Percentiles rank a stretch among this genome's conserved stretches.
phyloP scores from a whole-genome alignment of 2,113 vertebrate genomes.

The Suncus etruscus region DNA sequence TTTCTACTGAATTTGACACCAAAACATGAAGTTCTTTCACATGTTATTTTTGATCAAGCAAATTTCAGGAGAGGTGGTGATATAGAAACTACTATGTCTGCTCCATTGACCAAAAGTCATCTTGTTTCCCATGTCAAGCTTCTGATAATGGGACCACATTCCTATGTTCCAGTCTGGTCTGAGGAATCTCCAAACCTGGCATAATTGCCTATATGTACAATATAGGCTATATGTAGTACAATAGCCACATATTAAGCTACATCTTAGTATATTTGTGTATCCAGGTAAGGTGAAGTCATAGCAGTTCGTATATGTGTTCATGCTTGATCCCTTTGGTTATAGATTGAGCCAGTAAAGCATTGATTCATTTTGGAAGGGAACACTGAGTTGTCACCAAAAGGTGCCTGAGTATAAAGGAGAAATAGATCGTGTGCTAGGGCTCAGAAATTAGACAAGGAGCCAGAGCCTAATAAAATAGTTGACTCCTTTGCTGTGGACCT shows the following conservation, averaged over 20 bases:
- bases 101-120: constrained; percentile 58
- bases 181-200: constrained; percentile 25
- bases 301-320: not conserved
- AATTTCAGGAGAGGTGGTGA: not conserved
- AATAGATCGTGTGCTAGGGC: not conserved
- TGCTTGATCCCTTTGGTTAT: constrained; percentile 33
- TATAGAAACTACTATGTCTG: not conserved
- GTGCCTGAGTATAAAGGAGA: constrained; percentile 32
- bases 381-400: not conserved
- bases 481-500: constrained; percentile 22
- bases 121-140: constrained; percentile 21
- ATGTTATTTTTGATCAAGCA: not conserved
- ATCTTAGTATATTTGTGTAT: constrained; percentile 14
- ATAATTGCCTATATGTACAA: constrained; percentile 6
- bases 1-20: no score
- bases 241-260: not conserved
- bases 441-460: constrained; percentile 15
- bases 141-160: not conserved
- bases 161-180: not conserved
- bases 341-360: constrained; percentile 20
- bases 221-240: no score
- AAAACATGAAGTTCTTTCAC: not conserved
- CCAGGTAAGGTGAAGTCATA: constrained; percentile 3
- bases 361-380: not conserved
- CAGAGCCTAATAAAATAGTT: constrained; percentile 31